Conservation (phyloP, 2,888 invertebrate genomes). For the Horisme vitalbata region DNA sequence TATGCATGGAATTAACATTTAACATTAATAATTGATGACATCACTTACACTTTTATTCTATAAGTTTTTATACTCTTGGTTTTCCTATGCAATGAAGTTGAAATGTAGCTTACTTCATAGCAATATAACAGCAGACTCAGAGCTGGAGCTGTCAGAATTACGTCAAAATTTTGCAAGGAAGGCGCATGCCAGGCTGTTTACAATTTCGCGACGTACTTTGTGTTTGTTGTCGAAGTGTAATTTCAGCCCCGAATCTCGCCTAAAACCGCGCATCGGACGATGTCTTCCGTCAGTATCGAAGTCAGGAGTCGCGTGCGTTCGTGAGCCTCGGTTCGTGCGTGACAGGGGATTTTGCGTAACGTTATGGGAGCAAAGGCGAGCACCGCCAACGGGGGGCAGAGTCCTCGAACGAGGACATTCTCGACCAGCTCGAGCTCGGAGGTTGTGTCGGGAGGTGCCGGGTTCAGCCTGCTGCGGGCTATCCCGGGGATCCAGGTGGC, state of each 20-base stretch:
- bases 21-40: too few relatives aligned
- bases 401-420: constrained; percentile 89
- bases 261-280: constrained; percentile 62
- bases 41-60: too few relatives aligned
- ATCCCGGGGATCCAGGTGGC: constrained; percentile 88
- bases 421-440: constrained; percentile 88
- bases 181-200: constrained; percentile 79
- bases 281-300: constrained; percentile 75
- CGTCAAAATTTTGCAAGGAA: constrained; percentile 80
- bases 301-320: constrained; percentile 68
- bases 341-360: constrained; percentile 77
- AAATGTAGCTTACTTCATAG: constrained; percentile 50
- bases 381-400: constrained; percentile 89
- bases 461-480: constrained; percentile 87
- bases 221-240: constrained; percentile 62
- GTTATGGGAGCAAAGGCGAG: constrained; percentile 93
- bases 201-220: constrained; percentile 67
- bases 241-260: constrained; percentile 48
- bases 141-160: too few relatives aligned
- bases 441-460: constrained; percentile 82
- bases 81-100: too few relatives aligned
- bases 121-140: constrained; percentile 35
- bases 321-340: constrained; percentile 65
- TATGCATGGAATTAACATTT: too few relatives aligned
- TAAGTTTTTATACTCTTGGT: too few relatives aligned